Percentiles rank a stretch among this genome's conserved stretches.
Conservation (phyloP, 2,113 vertebrate genomes). For the Eolophus roseicapilla region DNA sequence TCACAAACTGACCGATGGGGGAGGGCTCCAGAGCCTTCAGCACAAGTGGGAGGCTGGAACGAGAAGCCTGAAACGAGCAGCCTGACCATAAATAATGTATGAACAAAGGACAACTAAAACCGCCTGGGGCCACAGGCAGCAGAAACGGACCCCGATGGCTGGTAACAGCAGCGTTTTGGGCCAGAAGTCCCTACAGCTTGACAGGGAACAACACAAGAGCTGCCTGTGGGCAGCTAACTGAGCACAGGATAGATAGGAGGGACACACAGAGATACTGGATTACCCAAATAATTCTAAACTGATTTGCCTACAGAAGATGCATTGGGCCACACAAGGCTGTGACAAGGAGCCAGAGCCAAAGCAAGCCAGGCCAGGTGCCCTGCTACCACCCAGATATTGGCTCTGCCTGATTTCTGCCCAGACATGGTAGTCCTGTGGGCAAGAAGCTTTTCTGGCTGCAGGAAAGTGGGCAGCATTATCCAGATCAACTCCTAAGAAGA, state of each 20-base stretch:
- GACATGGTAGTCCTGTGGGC: neutral
- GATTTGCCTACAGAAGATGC: neutral
- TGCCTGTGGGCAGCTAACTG: neutral
- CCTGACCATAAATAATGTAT: neutral
- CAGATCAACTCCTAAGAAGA: neutral
- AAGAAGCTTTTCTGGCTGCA: neutral
- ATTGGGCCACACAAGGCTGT: accelerated
- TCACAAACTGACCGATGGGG: neutral
- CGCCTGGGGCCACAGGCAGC: neutral
- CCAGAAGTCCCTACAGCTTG: neutral
- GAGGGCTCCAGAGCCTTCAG: neutral
- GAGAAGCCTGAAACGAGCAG: neutral
- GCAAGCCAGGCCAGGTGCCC: neutral
- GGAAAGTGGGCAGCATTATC: neutral
- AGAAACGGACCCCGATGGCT: neutral
- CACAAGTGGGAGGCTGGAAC: neutral
- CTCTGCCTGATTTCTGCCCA: neutral
- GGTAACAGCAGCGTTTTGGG: accelerated
- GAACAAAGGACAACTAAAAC: neutral
- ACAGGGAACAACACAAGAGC: neutral
- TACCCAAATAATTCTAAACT: neutral
- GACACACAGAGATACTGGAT: neutral
- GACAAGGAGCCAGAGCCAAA: neutral
- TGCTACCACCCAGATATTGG: neutral
- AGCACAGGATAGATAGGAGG: neutral